Conservation (phyloP, 2,888 invertebrate genomes). For the Dione juno region DNA sequence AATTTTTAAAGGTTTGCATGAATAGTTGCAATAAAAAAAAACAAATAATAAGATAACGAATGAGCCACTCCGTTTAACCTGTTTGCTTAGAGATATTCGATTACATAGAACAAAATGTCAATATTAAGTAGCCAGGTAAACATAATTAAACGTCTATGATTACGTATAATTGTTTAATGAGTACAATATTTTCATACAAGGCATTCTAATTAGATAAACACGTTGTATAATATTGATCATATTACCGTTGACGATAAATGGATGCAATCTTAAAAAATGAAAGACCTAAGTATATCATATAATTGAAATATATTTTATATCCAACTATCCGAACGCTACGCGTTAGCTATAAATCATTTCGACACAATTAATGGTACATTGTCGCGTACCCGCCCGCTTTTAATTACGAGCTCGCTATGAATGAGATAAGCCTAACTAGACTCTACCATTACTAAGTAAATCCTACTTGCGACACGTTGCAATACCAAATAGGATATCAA, state of each 20-base stretch:
- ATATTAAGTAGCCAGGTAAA: constrained; percentile 13
- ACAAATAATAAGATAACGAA: not conserved
- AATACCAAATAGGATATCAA: constrained; percentile 26
- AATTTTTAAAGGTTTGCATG: not conserved
- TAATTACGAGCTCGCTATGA: constrained; percentile 64
- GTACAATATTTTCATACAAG: not conserved
- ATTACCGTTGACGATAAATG: not conserved
- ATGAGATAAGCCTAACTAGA: constrained; percentile 52
- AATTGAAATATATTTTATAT: constrained; percentile 8
- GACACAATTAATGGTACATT: constrained; percentile 71
- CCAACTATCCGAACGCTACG: constrained; percentile 30
- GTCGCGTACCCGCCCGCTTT: constrained; percentile 61
- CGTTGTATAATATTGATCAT: constrained; percentile 3
- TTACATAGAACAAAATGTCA: constrained; percentile 2
- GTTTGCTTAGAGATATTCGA: not conserved
- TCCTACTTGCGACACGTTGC: constrained; percentile 35
- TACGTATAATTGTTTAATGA: constrained; percentile 10
- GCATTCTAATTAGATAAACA: constrained; percentile 1
- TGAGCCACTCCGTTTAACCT: not conserved
- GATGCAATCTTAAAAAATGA: not conserved
- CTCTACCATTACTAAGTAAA: constrained; percentile 33
- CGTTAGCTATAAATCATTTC: constrained; percentile 63
- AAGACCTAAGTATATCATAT: no score
- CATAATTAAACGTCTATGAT: not conserved
- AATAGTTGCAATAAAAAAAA: not conserved